Evolutionary conservation across 2,797 vertebrate genomes (phyloP).

Genomic region (Danionella dracula): DNA sequence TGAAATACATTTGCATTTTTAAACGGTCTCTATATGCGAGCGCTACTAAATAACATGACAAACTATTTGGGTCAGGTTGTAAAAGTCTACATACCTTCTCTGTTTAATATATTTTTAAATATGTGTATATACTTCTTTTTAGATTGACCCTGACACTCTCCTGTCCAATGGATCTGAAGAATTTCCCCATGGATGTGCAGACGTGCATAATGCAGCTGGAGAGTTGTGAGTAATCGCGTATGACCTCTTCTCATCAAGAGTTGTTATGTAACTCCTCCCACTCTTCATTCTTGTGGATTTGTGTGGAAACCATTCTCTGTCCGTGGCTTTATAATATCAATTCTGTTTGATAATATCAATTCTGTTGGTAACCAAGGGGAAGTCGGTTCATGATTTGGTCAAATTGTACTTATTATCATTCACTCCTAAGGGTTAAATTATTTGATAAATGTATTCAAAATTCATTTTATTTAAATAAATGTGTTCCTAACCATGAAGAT

Average conservation of each 20-base stretch:
- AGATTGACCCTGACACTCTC: conserved; percentile 92
- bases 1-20: background rate
- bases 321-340: background rate
- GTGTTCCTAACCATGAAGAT: too few relatives aligned
- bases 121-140: background rate
- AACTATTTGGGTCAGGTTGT: too few relatives aligned
- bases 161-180: conserved; percentile 97
- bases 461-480: too few relatives aligned
- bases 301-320: background rate
- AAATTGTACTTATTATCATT: conserved; percentile 6
- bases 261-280: conserved; percentile 31
- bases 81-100: too few relatives aligned
- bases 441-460: too few relatives aligned
- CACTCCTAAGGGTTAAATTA: conserved; percentile 13
- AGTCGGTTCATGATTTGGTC: conserved; percentile 28
- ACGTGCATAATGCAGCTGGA: conserved; percentile 98
- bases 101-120: background rate
- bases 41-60: too few relatives aligned
- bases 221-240: conserved; percentile 83
- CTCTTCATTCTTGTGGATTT: background rate
- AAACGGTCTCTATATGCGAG: too few relatives aligned
- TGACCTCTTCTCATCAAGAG: conserved; percentile 29
- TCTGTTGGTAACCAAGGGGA: conserved; percentile 8
- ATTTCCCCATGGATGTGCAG: conserved; percentile 98
- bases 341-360: conserved; percentile 5